Evolutionary conservation across 2,888 invertebrate genomes (phyloP).

Genomic region (Notodonta ziczac): DNA sequence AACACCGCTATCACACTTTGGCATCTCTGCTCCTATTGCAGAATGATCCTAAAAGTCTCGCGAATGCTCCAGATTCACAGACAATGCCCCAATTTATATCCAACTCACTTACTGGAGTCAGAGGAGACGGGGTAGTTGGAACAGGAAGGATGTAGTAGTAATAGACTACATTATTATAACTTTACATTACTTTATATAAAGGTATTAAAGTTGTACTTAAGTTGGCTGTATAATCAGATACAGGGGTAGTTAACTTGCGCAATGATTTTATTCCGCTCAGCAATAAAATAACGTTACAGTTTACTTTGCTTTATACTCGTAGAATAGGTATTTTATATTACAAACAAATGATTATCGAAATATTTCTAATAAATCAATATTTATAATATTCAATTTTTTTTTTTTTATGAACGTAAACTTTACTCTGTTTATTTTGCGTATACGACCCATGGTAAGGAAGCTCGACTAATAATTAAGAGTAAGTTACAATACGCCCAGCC

Average conservation of each 20-base stretch:
- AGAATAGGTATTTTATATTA: no score
- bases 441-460: conserved; percentile 11
- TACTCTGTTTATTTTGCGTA: not conserved
- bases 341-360: no score
- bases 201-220: not conserved
- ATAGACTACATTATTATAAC: conserved; percentile 14
- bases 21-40: conserved; percentile 63
- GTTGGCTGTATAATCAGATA: not conserved
- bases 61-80: conserved; percentile 82
- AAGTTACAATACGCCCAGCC: conserved; percentile 37
- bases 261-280: no score
- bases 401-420: not conserved
- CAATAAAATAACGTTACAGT: no score
- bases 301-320: no score
- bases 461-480: conserved; percentile 29
- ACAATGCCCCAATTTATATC: conserved; percentile 85
- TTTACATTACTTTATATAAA: not conserved
- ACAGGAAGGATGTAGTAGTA: conserved; percentile 56
- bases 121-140: conserved; percentile 63
- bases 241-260: no score
- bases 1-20: conserved; percentile 40
- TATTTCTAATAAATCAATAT: not conserved
- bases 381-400: not conserved
- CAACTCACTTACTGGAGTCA: conserved; percentile 81
- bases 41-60: conserved; percentile 70